These are phyloP conservation scores for Spialia ferax DNA, from an alignment of 2,888 invertebrate species.

Conservation along the genomic window DNA sequence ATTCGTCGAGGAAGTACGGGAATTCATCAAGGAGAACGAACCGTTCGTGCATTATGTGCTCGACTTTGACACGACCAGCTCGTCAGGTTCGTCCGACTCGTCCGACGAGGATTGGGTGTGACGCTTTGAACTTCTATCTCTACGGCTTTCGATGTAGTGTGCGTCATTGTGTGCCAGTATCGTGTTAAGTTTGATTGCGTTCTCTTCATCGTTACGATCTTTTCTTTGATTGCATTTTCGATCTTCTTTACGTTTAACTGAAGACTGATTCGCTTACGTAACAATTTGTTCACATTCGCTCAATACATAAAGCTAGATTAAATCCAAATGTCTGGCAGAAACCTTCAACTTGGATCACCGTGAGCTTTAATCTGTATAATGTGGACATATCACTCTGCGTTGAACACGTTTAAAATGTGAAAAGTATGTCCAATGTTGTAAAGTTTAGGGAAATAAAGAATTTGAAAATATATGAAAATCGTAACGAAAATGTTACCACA, in stretches of 20 bases:
- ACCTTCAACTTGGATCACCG: constrained; percentile 53
- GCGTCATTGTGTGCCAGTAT: constrained; percentile 61
- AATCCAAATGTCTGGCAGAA: constrained; percentile 47
- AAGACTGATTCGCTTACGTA: constrained; percentile 46
- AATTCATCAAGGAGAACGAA: constrained; percentile 6
- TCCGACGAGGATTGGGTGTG: constrained; percentile 49
- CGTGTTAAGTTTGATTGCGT: constrained; percentile 65
- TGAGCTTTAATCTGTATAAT: constrained; percentile 73
- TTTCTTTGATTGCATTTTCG: constrained; percentile 37
- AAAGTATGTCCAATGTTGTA: constrained; percentile 62
- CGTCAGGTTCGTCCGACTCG: constrained; percentile 48
- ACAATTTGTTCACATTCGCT: constrained; percentile 39
- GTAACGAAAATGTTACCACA: constrained; percentile 59
- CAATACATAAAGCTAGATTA: constrained; percentile 41
- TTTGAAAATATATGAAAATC: constrained; percentile 53
- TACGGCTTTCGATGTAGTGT: constrained; percentile 50
- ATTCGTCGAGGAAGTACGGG: background rate
- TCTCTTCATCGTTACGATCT: constrained; percentile 52
- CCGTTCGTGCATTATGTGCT: background rate
- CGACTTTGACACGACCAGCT: background rate
- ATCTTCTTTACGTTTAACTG: constrained; percentile 44
- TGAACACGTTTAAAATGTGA: constrained; percentile 50
- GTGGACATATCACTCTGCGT: constrained; percentile 68
- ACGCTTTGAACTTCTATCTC: constrained; percentile 22
- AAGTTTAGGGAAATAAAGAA: constrained; percentile 48